phyloP scores from a whole-genome alignment of 30 jellyfish, hydroid and myxozoan species.

The Catostylus mosaicus region DNA sequence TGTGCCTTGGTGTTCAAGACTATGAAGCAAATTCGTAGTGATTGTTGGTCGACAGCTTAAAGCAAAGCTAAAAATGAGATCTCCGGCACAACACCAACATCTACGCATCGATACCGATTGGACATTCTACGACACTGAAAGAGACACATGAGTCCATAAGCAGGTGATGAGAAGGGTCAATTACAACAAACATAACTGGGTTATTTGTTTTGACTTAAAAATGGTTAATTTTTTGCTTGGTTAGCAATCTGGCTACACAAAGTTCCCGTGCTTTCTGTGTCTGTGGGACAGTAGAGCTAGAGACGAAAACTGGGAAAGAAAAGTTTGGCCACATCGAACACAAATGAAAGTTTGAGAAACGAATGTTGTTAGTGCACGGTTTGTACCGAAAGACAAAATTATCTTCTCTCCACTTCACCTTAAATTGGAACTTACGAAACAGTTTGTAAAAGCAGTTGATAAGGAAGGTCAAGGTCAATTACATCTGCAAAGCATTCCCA shows the following conservation, averaged over 20 bases:
- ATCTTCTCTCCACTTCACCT: conserved; percentile 6
- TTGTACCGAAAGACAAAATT: neutral
- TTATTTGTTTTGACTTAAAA: conserved; percentile 38
- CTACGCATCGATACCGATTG: conserved; percentile 24
- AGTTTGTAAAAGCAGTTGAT: neutral
- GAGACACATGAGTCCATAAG: conserved; percentile 41
- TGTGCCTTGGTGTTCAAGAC: conserved; percentile 45
- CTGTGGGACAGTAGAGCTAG: conserved; percentile 50
- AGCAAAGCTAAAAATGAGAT: conserved; percentile 21
- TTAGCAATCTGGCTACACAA: conserved; percentile 53
- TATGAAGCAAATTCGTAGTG: conserved; percentile 44
- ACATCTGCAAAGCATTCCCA: conserved; percentile 16
- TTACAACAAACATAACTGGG: conserved; percentile 31
- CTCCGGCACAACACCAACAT: conserved; percentile 32
- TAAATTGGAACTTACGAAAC: neutral
- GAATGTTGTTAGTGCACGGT: neutral
- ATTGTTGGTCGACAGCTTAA: conserved; percentile 59
- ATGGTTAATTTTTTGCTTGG: conserved; percentile 37
- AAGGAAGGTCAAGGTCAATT: neutral
- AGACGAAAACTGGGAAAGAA: conserved; percentile 21
- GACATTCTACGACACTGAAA: conserved; percentile 35
- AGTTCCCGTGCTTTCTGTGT: conserved; percentile 50
- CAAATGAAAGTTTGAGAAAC: neutral
- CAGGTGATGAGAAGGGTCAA: conserved; percentile 19
- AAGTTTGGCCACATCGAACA: conserved; percentile 5